Base-by-base conservation (phyloP, 2,888 invertebrate species). In the Glyphotaelius pellucidus region DNA sequence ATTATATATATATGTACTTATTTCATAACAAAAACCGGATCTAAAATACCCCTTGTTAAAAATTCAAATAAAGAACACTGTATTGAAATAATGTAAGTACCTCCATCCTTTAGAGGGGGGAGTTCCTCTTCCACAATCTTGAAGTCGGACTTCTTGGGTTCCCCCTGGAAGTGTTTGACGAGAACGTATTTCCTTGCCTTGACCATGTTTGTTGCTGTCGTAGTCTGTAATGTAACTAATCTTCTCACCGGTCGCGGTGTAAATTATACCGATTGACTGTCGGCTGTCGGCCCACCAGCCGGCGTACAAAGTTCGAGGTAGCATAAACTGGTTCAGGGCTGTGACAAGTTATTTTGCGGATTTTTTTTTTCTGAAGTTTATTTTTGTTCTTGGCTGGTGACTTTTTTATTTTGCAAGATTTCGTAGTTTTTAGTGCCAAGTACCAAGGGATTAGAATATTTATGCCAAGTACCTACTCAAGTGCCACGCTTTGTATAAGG, bases 51-150 rank as follows among this genome's bases (percentile, higher is more conserved):
- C 25, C 25, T 25, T 19, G 25, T 47, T 47, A 19, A 67, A 25
- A 67, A 67, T 67, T 67, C 25, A 25, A 67, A 67, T 25, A 67
- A 25, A 25, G 35, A 35, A 32, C 19, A 35, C 3, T 47, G 14
- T 15, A 35, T 15, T 32, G 19, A 83, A 83, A 83, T 25, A 25
- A 83, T 9, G 25, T 83, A 94, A 94, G 94, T 95, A 98, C 98
- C 98, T 95, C 97, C 97, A 95, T 97, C 96, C 94, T 97, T 96
- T n/a, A 98, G 94, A 38, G 96, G 95, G 0, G 97, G 97, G 85
- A 98, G 94, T 91, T 97, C 96, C 94, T 98, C 97, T 94, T 98
- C 97, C 2, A 97, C 96, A 31, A 98, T 94, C 94, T 96, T 95
- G 92, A 98, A 96, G 95, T 98, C 97, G 3, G 95, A 95, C 92